These are phyloP conservation scores for Ellobium chinense DNA, from an alignment of 2,888 invertebrate genomes.

Conservation along the genomic window DNA sequence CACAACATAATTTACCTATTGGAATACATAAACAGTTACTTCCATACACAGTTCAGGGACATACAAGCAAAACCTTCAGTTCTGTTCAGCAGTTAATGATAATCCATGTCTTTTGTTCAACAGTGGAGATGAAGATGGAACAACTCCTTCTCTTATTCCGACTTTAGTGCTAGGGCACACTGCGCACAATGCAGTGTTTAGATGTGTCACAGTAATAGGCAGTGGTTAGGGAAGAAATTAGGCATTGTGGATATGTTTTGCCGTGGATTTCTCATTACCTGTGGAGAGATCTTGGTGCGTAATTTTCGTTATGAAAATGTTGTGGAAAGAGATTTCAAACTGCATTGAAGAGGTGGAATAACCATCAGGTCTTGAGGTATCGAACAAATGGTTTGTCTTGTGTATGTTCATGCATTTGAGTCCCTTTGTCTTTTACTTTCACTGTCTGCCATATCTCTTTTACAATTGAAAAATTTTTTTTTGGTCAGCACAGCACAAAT, in stretches of 20 bases:
- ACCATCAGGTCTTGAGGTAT: slow-evolving; percentile 32
- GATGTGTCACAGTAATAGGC: slow-evolving; percentile 61
- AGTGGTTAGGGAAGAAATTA: slow-evolving; percentile 5
- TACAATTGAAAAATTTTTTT: too few relatives aligned
- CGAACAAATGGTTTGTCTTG: slow-evolving; percentile 19
- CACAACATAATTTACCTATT: too few relatives aligned
- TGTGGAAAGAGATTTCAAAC: slow-evolving; percentile 32
- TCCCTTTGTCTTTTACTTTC: not conserved
- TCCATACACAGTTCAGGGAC: too few relatives aligned
- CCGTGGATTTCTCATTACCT: slow-evolving; percentile 8
- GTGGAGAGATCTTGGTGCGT: slow-evolving; percentile 31
- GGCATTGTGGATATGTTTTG: slow-evolving; percentile 1
- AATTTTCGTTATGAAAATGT: slow-evolving; percentile 10
- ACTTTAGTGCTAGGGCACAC: slow-evolving; percentile 56
- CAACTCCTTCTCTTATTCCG: slow-evolving; percentile 1
- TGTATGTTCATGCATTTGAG: not conserved
- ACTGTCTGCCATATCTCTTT: not conserved
- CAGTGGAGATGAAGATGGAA: slow-evolving; percentile 24
- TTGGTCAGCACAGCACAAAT: too few relatives aligned
- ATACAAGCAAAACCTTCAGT: slow-evolving; percentile 15
- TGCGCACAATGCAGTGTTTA: slow-evolving; percentile 76
- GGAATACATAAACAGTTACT: too few relatives aligned
- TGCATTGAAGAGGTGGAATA: slow-evolving; percentile 14
- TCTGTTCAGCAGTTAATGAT: slow-evolving; percentile 22
- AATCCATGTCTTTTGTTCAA: slow-evolving; percentile 37